These are phyloP conservation scores for Molorchus minor DNA, from an alignment of 2,888 invertebrate genomes.

Conservation along the genomic window DNA sequence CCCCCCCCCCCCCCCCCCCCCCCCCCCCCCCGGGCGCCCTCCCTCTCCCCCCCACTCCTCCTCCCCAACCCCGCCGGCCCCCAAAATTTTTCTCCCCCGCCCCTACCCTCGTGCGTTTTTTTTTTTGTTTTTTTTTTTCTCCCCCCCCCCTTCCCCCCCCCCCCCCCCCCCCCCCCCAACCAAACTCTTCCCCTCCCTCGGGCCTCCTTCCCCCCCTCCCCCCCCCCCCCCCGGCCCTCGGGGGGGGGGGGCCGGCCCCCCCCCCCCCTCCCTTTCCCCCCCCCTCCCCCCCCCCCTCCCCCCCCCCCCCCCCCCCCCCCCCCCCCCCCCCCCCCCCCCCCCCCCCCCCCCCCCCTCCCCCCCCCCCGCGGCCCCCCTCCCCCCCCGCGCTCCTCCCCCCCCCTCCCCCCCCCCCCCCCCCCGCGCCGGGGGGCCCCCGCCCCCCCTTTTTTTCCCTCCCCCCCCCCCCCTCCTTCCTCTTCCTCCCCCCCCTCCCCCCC, in stretches of 20 bases:
- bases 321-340: not conserved
- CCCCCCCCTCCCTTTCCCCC: not conserved
- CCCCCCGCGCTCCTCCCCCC: not conserved
- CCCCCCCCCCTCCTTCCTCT: not conserved
- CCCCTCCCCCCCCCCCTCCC: not conserved
- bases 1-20: too few species aligned
- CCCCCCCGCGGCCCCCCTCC: not conserved
- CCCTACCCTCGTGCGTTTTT: not conserved
- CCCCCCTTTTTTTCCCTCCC: not conserved
- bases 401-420: not conserved
- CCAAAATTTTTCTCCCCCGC: not conserved
- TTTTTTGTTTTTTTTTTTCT: not conserved
- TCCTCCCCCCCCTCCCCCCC: not conserved
- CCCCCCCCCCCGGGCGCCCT: too few species aligned
- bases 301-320: not conserved
- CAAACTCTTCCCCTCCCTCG: not conserved
- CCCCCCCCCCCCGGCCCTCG: not conserved
- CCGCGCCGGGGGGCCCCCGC: not conserved
- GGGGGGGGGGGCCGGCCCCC: too few species aligned
- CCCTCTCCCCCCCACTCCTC: not conserved
- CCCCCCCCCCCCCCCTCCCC: not conserved
- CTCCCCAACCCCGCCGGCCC: not conserved
- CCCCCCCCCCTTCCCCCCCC: not conserved
- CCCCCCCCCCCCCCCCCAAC: not conserved
- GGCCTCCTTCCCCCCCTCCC: not conserved